Evolutionary conservation across 2,113 vertebrate species (phyloP).

Genomic region (Colistium nudipinnis): DNA sequence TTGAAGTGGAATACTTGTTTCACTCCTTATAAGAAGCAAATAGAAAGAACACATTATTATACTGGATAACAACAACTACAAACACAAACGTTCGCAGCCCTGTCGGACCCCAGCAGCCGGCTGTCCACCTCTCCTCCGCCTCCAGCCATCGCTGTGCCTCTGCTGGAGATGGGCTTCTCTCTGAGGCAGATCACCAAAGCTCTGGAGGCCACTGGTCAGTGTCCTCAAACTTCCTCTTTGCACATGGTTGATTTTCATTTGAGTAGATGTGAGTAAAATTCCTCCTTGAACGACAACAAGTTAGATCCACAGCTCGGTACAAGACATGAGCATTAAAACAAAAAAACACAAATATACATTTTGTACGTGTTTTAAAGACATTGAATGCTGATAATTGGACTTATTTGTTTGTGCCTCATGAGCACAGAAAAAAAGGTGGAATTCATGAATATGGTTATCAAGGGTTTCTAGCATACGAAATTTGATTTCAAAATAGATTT

Average conservation of each 20-base stretch:
- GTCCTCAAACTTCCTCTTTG: too few species aligned
- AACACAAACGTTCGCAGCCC: slow-evolving; percentile 74
- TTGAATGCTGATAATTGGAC: too few species aligned
- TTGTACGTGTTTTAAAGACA: too few species aligned
- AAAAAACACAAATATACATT: too few species aligned
- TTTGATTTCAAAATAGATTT: too few species aligned
- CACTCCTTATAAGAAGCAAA: neutral
- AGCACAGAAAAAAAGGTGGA: too few species aligned
- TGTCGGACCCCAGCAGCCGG: slow-evolving; percentile 96
- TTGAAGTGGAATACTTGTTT: too few species aligned
- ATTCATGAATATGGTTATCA: too few species aligned
- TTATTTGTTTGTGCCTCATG: neutral
- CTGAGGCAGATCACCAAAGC: slow-evolving; percentile 96
- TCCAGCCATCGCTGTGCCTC: slow-evolving; percentile 94
- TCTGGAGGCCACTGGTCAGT: slow-evolving; percentile 95
- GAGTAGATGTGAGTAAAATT: neutral
- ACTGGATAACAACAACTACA: too few species aligned
- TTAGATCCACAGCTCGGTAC: neutral
- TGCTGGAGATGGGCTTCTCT: slow-evolving; percentile 98
- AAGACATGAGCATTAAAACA: neutral
- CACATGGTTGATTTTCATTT: neutral
- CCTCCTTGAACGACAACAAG: neutral
- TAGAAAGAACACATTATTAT: too few species aligned
- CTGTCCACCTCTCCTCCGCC: slow-evolving; percentile 97
- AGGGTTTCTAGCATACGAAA: too few species aligned